Evolutionary conservation across 2,113 vertebrate species (phyloP).

Genomic region (Xyliphius kryptos): DNA sequence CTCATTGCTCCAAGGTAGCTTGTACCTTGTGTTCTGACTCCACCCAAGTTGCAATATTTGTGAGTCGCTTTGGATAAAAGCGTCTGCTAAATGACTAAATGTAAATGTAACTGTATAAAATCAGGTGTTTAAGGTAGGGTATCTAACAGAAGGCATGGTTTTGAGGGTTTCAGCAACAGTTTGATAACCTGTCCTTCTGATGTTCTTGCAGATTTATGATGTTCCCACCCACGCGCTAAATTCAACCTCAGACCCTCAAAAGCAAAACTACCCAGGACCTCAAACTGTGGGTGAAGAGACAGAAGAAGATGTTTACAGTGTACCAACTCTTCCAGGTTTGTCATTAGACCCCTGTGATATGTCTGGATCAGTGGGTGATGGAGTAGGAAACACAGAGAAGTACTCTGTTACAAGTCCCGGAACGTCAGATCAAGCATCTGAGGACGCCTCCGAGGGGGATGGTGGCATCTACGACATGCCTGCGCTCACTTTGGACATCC

Average conservation of each 20-base stretch:
- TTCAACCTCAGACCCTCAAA: slow-evolving; percentile 44
- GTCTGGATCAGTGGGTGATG: slow-evolving; percentile 35
- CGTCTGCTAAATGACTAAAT: no score
- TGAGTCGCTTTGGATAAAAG: no score
- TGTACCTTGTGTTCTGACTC: no score
- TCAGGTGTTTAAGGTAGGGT: no score
- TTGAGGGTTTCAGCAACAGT: no score
- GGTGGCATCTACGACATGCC: slow-evolving; percentile 83
- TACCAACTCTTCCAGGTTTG: slow-evolving; percentile 64
- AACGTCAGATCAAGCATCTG: slow-evolving; percentile 43
- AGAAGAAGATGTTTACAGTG: slow-evolving; percentile 67
- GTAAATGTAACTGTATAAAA: no score
- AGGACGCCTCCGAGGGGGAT: slow-evolving; percentile 51
- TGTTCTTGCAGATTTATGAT: slow-evolving; percentile 71
- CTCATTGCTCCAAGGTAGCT: no score
- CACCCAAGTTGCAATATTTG: no score
- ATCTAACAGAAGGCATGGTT: no score
- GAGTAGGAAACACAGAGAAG: slow-evolving; percentile 39
- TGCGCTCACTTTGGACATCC: slow-evolving; percentile 58
- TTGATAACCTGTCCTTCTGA: no score
- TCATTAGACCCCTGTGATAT: slow-evolving; percentile 60
- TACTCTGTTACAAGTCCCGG: slow-evolving; percentile 54
- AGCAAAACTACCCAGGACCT: slow-evolving; percentile 51
- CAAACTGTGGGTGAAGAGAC: slow-evolving; percentile 43
- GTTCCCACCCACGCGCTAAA: slow-evolving; percentile 67